These are phyloP conservation scores for Cichlasoma orientale DNA, from an alignment of 2,797 vertebrate genomes.

Conservation along the genomic window DNA sequence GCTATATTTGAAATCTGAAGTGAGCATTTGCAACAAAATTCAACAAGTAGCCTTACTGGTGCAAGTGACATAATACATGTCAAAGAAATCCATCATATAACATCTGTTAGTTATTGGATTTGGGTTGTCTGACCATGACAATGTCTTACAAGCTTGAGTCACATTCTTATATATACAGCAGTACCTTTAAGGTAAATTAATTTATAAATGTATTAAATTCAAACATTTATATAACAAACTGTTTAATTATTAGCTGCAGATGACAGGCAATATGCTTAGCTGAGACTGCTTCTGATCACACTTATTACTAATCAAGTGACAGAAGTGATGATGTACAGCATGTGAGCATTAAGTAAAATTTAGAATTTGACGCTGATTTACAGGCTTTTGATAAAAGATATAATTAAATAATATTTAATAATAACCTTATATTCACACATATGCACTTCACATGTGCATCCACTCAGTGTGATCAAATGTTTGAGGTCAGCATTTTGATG, in stretches of 20 bases:
- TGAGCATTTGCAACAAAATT: not conserved
- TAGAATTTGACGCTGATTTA: not conserved
- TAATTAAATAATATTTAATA: not conserved
- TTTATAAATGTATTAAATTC: not conserved
- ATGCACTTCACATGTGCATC: not conserved
- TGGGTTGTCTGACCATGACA: not conserved
- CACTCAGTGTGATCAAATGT: conserved; percentile 57
- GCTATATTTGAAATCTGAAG: not conserved
- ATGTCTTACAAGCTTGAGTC: not conserved
- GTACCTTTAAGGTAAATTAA: not conserved
- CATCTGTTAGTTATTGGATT: not conserved
- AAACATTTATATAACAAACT: not conserved
- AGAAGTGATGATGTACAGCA: not conserved
- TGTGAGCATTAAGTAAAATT: not conserved
- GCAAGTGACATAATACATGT: not conserved
- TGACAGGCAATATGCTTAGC: conserved; percentile 9
- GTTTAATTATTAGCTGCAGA: conserved; percentile 1
- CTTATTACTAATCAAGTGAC: not conserved
- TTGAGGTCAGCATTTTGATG: conserved; percentile 58
- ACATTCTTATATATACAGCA: not conserved
- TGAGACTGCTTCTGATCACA: not conserved
- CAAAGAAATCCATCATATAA: not conserved
- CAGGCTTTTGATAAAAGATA: not conserved
- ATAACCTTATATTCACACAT: not conserved
- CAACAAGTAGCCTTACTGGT: not conserved